Conservation (phyloP, 2,797 vertebrate species). For the Falco naumanni region DNA sequence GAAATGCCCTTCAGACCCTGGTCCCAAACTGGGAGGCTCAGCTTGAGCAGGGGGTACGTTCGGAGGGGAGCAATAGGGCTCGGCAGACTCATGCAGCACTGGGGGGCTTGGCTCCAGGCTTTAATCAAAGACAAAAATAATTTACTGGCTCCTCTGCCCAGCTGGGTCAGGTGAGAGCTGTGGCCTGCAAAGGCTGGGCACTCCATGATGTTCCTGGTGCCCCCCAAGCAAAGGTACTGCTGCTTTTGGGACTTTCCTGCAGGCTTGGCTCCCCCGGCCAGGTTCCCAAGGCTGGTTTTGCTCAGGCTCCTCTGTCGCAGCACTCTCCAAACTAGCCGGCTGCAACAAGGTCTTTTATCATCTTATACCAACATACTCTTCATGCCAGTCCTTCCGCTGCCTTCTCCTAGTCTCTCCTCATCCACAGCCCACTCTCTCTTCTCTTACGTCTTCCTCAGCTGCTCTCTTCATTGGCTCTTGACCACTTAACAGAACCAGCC, state of each 20-base stretch:
- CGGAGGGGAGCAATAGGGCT: background rate
- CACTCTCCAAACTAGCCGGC: too few species aligned
- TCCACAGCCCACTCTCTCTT: too few species aligned
- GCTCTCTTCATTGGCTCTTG: too few species aligned
- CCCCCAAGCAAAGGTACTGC: background rate
- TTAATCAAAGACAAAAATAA: background rate
- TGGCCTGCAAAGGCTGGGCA: rapidly evolving
- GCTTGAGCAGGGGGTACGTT: rapidly evolving
- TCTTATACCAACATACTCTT: too few species aligned
- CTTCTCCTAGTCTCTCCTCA: too few species aligned
- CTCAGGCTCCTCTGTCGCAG: background rate
- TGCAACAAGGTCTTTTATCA: too few species aligned
- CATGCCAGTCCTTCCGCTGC: too few species aligned
- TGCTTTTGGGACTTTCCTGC: rapidly evolving
- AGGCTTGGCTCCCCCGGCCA: background rate
- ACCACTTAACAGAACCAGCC: too few species aligned
- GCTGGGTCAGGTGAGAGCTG: background rate
- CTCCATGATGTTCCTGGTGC: background rate
- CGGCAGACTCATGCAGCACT: background rate
- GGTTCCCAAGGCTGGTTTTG: background rate
- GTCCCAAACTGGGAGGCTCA: background rate
- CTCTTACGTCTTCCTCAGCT: too few species aligned
- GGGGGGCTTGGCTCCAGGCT: background rate
- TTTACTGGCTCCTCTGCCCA: background rate
- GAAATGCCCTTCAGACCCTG: background rate